Conservation (phyloP, 2,113 vertebrate species). For the Alces alces region DNA sequence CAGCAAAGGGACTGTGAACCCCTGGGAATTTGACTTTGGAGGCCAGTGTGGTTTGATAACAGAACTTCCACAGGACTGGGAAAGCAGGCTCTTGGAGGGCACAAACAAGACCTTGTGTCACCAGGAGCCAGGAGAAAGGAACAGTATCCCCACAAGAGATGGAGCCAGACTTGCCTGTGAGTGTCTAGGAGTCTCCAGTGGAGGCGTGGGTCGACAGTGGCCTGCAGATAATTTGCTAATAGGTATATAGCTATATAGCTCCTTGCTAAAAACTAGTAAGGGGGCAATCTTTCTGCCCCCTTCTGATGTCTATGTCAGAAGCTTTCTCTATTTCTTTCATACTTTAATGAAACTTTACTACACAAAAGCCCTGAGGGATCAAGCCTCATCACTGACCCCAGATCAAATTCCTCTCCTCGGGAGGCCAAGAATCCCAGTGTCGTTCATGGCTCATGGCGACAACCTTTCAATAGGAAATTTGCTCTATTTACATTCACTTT, state of each 20-base stretch:
- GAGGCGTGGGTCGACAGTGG: background rate
- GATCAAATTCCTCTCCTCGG: background rate
- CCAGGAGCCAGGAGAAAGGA: background rate
- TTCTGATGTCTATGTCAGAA: background rate
- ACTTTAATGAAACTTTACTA: background rate
- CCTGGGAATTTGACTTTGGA: background rate
- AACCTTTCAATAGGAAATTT: background rate
- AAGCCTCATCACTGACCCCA: background rate
- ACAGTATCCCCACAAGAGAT: background rate
- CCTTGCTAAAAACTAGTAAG: background rate
- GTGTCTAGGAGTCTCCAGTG: background rate
- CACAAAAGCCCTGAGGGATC: background rate
- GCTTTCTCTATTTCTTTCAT: background rate
- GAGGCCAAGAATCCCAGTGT: background rate
- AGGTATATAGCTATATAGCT: background rate
- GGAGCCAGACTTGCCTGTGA: background rate
- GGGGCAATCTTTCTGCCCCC: background rate
- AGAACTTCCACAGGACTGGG: background rate
- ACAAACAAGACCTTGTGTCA: background rate
- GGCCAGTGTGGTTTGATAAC: background rate
- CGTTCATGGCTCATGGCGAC: background rate
- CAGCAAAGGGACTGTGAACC: background rate
- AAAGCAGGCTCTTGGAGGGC: background rate
- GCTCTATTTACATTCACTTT: background rate
- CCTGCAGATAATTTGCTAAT: background rate